Evolutionary conservation across 2,888 invertebrate species (phyloP), one percentile per base, ranked within the genome.

Genomic region (Xanthorhoe designata): DNA sequence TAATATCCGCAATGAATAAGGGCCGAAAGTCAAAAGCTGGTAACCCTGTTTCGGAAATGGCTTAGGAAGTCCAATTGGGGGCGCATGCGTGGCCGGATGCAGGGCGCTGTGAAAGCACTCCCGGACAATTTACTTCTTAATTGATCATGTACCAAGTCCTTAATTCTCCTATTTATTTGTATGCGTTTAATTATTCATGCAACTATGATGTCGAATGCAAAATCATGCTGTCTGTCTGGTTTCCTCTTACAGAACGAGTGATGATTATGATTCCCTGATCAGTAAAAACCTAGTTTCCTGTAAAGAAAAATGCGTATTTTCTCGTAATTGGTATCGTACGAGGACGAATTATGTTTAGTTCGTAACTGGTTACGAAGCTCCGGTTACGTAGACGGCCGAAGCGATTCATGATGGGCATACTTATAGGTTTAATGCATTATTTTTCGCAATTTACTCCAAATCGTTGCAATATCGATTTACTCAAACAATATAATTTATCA

Each of bases 21-120:
- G 54, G 18, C 49, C 17, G 52, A 54, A 68, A 49, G 51, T 49
- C 42, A n/a, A 24, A 51, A 59, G 56, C 54, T 62, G 56, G 67
- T 61, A 67, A 61, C 64, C 64, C 68, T 64, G 85, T 78, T 91
- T 93, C 91, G 92, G 92, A 92, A 91, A 87, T 84, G 81, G 82
- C 80, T 83, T 92, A 91, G 93, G 93, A 93, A 93, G 92, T 93
- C 83, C 92, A 92, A 93, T 92, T 93, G 92, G 88, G 92, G 86
- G 85, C 92, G 84, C 83, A 84, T 69, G 83, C 83, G 79, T 81
- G 79, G 81, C 90, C 92, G 92, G 92, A 92, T 87, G 91, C 84
- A 83, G 83, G 83, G 82, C 83, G 79, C 84, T 88, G 88, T 91
- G 88, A 89, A 91, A 92, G 90, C 85, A 84, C 87, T 87, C 81